Evolutionary conservation across 2,797 vertebrate genomes (phyloP).

Genomic region (Denticeps clupeoides): DNA sequence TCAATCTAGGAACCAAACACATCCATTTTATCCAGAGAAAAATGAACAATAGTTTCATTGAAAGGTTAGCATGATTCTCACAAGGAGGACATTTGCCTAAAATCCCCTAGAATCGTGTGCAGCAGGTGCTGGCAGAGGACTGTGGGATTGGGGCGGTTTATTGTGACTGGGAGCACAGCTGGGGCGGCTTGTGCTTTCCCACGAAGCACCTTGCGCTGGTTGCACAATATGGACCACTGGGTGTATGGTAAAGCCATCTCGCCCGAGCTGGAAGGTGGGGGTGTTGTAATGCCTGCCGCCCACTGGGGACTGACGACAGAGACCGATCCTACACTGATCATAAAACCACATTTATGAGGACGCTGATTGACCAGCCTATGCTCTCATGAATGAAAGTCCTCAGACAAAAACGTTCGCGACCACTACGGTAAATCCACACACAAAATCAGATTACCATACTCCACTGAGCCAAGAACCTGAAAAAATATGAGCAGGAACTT

Average conservation of each 20-base stretch:
- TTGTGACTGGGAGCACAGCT: constrained; percentile 19
- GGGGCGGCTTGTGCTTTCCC: constrained; percentile 22
- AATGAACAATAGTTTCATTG: too few species aligned
- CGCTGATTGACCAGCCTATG: constrained; percentile 1
- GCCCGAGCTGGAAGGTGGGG: neutral
- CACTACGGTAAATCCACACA: neutral
- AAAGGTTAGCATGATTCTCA: too few species aligned
- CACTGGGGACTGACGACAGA: neutral
- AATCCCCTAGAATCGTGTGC: too few species aligned
- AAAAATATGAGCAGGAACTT: constrained; percentile 5
- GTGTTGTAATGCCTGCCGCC: constrained; percentile 1
- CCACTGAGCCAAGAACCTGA: constrained; percentile 28
- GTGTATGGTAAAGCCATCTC: constrained; percentile 22
- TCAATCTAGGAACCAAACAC: too few species aligned
- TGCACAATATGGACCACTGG: constrained; percentile 7
- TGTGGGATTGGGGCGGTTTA: constrained; percentile 13
- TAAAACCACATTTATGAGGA: constrained; percentile 1
- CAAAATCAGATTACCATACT: constrained; percentile 31
- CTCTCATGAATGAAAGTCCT: neutral
- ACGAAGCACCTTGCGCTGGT: constrained; percentile 21
- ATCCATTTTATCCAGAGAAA: neutral
- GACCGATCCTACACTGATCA: constrained; percentile 1
- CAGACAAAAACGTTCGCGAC: neutral
- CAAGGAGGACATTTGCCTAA: too few species aligned
- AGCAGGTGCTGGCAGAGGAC: neutral